Evolutionary conservation across 2,888 invertebrate genomes (phyloP).

Genomic region (Sarcophaga variegata): DNA sequence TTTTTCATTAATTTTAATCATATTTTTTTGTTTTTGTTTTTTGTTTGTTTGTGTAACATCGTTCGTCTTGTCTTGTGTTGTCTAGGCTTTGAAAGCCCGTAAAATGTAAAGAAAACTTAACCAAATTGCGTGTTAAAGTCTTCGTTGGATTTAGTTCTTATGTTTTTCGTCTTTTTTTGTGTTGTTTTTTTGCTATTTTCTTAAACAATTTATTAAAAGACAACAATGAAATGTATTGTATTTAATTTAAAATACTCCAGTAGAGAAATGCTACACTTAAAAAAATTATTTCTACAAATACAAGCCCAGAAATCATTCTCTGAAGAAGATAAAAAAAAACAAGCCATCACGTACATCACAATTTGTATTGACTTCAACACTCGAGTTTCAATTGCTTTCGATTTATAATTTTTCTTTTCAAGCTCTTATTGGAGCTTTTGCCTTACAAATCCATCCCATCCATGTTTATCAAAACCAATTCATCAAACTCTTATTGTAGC

Average conservation of each 20-base stretch:
- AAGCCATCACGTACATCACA: no score
- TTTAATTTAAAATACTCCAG: background rate
- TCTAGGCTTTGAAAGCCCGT: conserved; percentile 1
- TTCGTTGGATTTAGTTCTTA: conserved; percentile 35
- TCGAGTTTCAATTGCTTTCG: no score
- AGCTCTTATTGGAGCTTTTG: no score
- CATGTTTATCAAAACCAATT: no score
- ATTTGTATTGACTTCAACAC: no score
- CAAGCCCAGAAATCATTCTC: no score
- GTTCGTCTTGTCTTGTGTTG: conserved; percentile 17
- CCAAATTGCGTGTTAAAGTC: conserved; percentile 62
- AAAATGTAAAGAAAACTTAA: background rate
- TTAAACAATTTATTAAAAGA: conserved; percentile 38
- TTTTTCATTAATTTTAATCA: conserved; percentile 59
- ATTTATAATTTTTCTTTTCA: no score
- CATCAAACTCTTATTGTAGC: no score
- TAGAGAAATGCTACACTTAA: background rate
- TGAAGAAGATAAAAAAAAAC: no score
- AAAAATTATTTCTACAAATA: background rate
- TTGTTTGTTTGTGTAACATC: conserved; percentile 38
- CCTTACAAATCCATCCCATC: no score
- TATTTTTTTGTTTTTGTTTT: conserved; percentile 10
- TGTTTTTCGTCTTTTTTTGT: background rate
- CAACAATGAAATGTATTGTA: background rate
- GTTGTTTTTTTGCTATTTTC: conserved; percentile 27